Percentiles rank a stretch among this genome's conserved stretches.
Conservation (phyloP, 30 jellyfish, hydroid and myxozoan genomes). For the Pseudorhiza aurosa region DNA sequence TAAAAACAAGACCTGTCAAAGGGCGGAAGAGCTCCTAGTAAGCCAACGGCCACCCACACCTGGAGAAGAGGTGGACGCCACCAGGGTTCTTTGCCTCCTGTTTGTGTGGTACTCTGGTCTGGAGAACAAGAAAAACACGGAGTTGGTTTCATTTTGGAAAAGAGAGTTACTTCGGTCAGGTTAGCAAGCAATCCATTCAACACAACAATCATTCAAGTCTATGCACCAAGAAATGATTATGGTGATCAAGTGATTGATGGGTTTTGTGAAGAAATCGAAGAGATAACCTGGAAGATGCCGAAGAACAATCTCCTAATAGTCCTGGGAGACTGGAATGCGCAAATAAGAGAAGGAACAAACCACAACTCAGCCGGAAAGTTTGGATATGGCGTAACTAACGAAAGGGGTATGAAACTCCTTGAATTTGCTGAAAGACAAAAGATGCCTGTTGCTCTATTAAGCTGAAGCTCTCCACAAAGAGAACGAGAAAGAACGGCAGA, state of each 20-base stretch:
- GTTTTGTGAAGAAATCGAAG: constrained; percentile 41
- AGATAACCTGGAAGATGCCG: constrained; percentile 20
- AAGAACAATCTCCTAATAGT: constrained; percentile 22
- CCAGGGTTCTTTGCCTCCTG: too few relatives aligned
- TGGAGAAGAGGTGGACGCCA: too few relatives aligned
- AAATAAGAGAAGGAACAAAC: constrained; percentile 2
- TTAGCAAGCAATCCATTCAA: constrained; percentile 44
- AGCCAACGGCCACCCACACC: too few relatives aligned
- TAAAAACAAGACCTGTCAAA: too few relatives aligned
- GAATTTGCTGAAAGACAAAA: too few relatives aligned
- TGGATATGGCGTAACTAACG: constrained; percentile 7
- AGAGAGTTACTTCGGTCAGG: constrained; percentile 23
- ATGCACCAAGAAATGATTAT: constrained; percentile 55
- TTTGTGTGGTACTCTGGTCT: too few relatives aligned
- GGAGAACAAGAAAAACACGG: constrained; percentile 28
- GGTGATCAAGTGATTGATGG: constrained; percentile 30
- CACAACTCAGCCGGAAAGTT: constrained; percentile 10
- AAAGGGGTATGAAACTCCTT: constrained; percentile 26
- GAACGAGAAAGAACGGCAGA: constrained; percentile 15
- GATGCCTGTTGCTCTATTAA: too few relatives aligned
- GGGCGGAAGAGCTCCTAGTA: too few relatives aligned
- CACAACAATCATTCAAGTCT: constrained; percentile 44
- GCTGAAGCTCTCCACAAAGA: constrained; percentile 21
- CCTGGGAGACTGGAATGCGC: constrained; percentile 30
- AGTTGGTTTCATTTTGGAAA: constrained; percentile 45